Conservation (phyloP, 2,888 invertebrate species). For the Itoplectis maculator region DNA sequence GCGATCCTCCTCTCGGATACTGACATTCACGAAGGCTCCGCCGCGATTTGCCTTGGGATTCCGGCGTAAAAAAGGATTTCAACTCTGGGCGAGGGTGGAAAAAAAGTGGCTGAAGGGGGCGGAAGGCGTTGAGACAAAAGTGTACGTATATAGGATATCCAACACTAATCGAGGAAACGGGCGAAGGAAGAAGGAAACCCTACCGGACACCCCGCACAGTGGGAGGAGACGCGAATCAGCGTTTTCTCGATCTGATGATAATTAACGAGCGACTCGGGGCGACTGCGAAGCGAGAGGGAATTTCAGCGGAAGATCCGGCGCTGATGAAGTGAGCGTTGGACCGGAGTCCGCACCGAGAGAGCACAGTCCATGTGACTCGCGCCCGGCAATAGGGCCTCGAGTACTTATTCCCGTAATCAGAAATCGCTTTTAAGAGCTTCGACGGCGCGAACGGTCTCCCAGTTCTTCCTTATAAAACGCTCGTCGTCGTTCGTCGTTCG, state of each 20-base stretch:
- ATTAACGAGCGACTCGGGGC: constrained; percentile 57
- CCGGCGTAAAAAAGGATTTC: neutral
- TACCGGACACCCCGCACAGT: neutral
- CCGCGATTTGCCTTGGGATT: neutral
- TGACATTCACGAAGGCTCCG: neutral
- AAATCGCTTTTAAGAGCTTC: constrained; percentile 62
- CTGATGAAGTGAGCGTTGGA: constrained; percentile 33
- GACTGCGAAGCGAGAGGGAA: constrained; percentile 34
- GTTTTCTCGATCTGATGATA: constrained; percentile 63
- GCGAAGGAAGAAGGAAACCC: constrained; percentile 4
- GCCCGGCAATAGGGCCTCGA: constrained; percentile 5
- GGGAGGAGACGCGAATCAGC: constrained; percentile 58
- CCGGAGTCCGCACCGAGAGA: constrained; percentile 37
- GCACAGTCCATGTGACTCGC: constrained; percentile 12
- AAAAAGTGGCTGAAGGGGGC: neutral
- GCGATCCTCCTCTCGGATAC: neutral
- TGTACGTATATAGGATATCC: neutral
- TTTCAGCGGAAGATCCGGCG: neutral
- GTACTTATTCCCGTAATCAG: constrained; percentile 65
- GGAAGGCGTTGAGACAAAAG: neutral
- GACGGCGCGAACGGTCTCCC: constrained; percentile 19
- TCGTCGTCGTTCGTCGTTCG: constrained; percentile 8
- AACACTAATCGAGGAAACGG: constrained; percentile 4
- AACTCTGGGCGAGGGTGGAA: constrained; percentile 1
- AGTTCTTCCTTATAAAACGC: constrained; percentile 25